Evolutionary conservation across 2,888 invertebrate genomes (phyloP).

Genomic region (Nebria salina): DNA sequence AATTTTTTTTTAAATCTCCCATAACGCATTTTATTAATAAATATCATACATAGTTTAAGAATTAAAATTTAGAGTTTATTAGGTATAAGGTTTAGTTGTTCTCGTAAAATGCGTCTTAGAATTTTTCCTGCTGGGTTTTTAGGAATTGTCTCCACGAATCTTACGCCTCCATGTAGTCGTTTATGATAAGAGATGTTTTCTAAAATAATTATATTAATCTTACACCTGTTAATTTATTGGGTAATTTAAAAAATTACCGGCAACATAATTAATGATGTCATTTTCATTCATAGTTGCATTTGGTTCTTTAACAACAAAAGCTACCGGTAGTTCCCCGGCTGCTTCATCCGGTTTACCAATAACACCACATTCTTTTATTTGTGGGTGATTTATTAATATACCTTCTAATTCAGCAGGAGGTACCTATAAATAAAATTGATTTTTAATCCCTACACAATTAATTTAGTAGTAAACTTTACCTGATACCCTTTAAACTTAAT

Average conservation of each 20-base stretch:
- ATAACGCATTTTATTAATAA: constrained; percentile 14
- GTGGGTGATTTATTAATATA: constrained; percentile 74
- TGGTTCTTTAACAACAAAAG: constrained; percentile 76
- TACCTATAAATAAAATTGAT: constrained; percentile 59
- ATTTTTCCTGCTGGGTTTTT: constrained; percentile 84
- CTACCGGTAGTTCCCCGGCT: constrained; percentile 80
- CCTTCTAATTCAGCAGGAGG: constrained; percentile 90
- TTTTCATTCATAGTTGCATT: constrained; percentile 63
- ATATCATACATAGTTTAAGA: too few relatives aligned
- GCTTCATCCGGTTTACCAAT: constrained; percentile 78
- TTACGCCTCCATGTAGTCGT: constrained; percentile 76
- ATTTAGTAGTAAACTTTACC: constrained; percentile 61
- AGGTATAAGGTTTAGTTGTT: constrained; percentile 56
- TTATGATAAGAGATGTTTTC: constrained; percentile 76
- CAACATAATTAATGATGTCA: constrained; percentile 62
- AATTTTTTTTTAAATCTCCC: too few relatives aligned
- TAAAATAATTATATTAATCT: constrained; percentile 53
- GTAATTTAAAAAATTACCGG: constrained; percentile 52
- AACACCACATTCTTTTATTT: constrained; percentile 82
- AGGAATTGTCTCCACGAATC: constrained; percentile 78
- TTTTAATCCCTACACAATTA: too few relatives aligned
- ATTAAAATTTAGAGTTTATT: too few relatives aligned
- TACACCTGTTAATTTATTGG: constrained; percentile 17
- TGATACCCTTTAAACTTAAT: constrained; percentile 91
- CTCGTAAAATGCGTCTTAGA: constrained; percentile 70